phyloP scores from a whole-genome alignment of 2,113 vertebrate species.

The Sialia sialis region DNA sequence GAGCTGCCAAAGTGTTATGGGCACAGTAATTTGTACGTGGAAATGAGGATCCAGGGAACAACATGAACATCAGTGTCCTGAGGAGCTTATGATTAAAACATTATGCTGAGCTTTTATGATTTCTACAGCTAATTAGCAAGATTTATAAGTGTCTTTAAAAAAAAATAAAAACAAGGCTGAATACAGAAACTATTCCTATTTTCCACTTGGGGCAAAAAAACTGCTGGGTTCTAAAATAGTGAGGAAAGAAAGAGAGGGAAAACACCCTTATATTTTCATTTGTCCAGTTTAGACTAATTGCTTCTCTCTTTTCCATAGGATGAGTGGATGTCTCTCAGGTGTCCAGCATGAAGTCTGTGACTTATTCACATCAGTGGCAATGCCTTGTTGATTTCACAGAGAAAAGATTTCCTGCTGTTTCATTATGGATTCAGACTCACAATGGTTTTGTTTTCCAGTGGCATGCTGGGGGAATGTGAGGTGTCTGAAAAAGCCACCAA shows the following conservation, averaged over 20 bases:
- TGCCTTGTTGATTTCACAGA: neutral
- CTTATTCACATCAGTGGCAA: neutral
- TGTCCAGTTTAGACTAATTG: neutral
- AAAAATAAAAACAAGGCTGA: neutral
- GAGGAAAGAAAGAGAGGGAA: neutral
- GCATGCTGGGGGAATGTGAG: accelerated
- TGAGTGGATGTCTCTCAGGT: neutral
- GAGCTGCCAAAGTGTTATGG: conserved; percentile 16
- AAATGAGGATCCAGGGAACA: conserved; percentile 42
- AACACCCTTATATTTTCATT: neutral
- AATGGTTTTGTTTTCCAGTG: neutral
- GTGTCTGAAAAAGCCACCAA: neutral
- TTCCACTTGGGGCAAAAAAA: conserved; percentile 33
- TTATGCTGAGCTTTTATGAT: conserved; percentile 54
- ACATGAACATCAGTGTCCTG: conserved; percentile 37
- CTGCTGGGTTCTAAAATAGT: neutral
- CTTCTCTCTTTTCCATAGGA: neutral
- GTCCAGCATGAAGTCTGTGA: neutral
- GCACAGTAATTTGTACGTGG: conserved; percentile 44
- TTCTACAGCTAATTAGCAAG: conserved; percentile 62
- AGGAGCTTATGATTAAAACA: conserved; percentile 63
- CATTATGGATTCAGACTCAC: neutral
- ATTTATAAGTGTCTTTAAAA: conserved; percentile 27
- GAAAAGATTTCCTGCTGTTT: neutral
- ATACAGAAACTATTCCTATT: conserved; percentile 12